A percentile compares a stretch with the other conserved stretches of the same genome.
Evolutionary conservation across 2,888 invertebrate species (phyloP).

Genomic region (Amitus sp.): DNA sequence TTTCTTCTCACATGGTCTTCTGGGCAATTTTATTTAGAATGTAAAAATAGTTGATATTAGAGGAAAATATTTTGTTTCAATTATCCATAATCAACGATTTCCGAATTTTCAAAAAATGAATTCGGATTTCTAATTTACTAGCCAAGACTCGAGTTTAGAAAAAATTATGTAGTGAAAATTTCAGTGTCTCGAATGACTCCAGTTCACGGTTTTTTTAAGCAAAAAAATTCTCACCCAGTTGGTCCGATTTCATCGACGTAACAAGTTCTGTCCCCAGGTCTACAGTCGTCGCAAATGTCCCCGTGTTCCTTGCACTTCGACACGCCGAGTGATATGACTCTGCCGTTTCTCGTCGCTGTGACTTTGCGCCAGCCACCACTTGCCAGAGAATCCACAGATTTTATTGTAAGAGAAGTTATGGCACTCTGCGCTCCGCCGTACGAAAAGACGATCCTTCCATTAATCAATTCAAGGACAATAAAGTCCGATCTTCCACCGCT

Average conservation of each 20-base stretch:
- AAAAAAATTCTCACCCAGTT: conserved; percentile 76
- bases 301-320: conserved; percentile 86
- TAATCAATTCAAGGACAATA: conserved; percentile 87
- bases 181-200: no score
- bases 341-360: conserved; percentile 86
- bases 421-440: conserved; percentile 91
- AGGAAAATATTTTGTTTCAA: no score
- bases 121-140: no score
- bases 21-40: no score
- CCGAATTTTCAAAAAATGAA: no score
- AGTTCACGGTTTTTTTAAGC: conserved; percentile 1
- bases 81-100: no score
- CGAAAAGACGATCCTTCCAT: conserved; percentile 87
- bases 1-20: no score
- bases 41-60: no score
- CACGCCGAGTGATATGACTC: conserved; percentile 86
- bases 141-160: no score
- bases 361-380: conserved; percentile 94
- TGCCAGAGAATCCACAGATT: conserved; percentile 73
- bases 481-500: conserved; percentile 92
- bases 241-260: conserved; percentile 89
- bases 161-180: no score
- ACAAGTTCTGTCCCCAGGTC: conserved; percentile 83
- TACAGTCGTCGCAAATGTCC: conserved; percentile 86
- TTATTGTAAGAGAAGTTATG: conserved; percentile 81